Percentiles rank a stretch among this genome's conserved stretches.
phyloP scores from a whole-genome alignment of 1,140 invertebrate genomes.

The Nomia melanderi region DNA sequence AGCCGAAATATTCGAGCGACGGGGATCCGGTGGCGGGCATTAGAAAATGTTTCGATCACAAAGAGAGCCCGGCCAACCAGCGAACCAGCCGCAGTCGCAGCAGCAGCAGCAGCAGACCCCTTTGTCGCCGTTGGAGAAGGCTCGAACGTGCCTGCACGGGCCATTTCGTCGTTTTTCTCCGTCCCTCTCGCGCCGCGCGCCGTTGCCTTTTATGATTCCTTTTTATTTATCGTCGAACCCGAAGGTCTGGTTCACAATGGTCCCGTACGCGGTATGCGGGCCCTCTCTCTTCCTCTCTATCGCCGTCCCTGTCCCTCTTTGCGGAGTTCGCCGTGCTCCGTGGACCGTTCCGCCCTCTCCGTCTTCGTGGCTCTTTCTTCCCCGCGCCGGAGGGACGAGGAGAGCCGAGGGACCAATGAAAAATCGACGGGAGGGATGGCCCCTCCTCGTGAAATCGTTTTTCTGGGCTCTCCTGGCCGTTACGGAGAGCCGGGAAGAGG shows the following conservation, averaged over 20 bases:
- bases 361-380: constrained; percentile 7
- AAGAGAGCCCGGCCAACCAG: constrained; percentile 12
- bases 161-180: constrained; percentile 33
- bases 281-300: too few relatives aligned
- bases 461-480: constrained; percentile 28
- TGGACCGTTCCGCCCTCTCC: constrained; percentile 8
- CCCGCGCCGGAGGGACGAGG: not conserved
- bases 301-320: too few relatives aligned
- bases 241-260: constrained; percentile 54
- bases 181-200: not conserved
- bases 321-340: not conserved
- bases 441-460: constrained; percentile 40
- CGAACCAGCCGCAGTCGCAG: too few relatives aligned
- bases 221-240: constrained; percentile 37
- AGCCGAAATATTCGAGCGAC: constrained; percentile 15
- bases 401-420: constrained; percentile 6
- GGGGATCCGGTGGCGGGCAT: constrained; percentile 5
- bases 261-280: constrained; percentile 57
- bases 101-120: constrained; percentile 20
- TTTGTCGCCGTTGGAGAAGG: constrained; percentile 22
- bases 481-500: constrained; percentile 35
- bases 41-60: constrained; percentile 46
- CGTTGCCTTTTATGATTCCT: constrained; percentile 43
- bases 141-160: constrained; percentile 18
- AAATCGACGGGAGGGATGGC: constrained; percentile 15